Percentiles rank a stretch among this genome's conserved stretches.
phyloP scores from a whole-genome alignment of 1,140 invertebrate species.

The Psix sp. region DNA sequence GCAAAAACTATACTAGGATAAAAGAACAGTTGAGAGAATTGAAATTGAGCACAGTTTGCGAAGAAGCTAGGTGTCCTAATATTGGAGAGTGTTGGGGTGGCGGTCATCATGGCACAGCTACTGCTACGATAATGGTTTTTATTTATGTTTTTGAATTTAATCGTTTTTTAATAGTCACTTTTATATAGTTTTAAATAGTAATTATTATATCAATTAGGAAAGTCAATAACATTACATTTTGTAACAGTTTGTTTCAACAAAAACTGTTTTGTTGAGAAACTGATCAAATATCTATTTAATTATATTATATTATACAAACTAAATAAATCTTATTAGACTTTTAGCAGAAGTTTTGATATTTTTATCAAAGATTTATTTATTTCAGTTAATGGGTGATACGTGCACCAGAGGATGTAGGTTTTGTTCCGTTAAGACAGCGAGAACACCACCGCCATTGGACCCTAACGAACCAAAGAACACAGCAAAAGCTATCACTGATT shows the following conservation, averaged over 20 bases:
- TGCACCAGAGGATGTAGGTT: slow-evolving; percentile 96
- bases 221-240: too few relatives aligned
- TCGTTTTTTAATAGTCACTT: slow-evolving; percentile 8
- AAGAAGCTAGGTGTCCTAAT: slow-evolving; percentile 99
- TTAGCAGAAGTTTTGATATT: too few relatives aligned
- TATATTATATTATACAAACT: too few relatives aligned
- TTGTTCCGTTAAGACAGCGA: slow-evolving; percentile 98
- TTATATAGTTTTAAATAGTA: slow-evolving; percentile 33
- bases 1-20: slow-evolving; percentile 88
- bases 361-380: too few relatives aligned
- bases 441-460: slow-evolving; percentile 93
- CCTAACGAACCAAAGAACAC: slow-evolving; percentile 95
- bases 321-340: too few relatives aligned
- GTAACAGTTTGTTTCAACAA: too few relatives aligned
- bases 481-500: slow-evolving; percentile 92
- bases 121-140: slow-evolving; percentile 92
- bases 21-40: slow-evolving; percentile 92
- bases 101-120: slow-evolving; percentile 90
- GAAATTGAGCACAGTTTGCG: slow-evolving; percentile 98
- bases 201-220: not conserved
- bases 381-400: slow-evolving; percentile 90
- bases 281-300: too few relatives aligned
- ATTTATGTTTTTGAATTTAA: slow-evolving; percentile 25
- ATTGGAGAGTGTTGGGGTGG: slow-evolving; percentile 99
- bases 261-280: too few relatives aligned